Conservation (phyloP, 2,888 invertebrate species). For the Drosophila helvetica region DNA sequence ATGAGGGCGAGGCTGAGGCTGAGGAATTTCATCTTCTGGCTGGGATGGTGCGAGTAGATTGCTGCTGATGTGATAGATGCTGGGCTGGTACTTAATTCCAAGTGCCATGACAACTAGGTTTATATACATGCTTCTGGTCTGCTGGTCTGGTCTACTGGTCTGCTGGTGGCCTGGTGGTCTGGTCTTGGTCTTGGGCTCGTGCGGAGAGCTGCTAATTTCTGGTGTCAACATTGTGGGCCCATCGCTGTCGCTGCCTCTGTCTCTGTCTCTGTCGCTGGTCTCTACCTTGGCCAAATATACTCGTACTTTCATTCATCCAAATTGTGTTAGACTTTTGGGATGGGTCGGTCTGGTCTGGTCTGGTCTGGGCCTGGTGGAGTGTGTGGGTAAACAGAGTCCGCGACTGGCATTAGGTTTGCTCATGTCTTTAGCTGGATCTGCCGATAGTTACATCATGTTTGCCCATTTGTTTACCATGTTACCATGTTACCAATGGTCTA, state of each 20-base stretch:
- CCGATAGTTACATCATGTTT: slow-evolving; percentile 71
- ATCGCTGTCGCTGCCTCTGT: slow-evolving; percentile 17
- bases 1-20: slow-evolving; percentile 46
- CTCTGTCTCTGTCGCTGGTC: neutral
- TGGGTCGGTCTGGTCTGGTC: slow-evolving; percentile 21
- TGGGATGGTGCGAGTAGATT: neutral
- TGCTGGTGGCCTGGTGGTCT: slow-evolving; percentile 20
- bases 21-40: slow-evolving; percentile 50
- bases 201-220: slow-evolving; percentile 66
- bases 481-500: slow-evolving; percentile 18
- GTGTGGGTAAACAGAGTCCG: slow-evolving; percentile 6
- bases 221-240: slow-evolving; percentile 49
- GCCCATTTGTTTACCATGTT: slow-evolving; percentile 51
- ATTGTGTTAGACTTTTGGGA: slow-evolving; percentile 39
- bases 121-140: slow-evolving; percentile 45
- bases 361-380: neutral
- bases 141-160: neutral
- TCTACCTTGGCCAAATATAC: slow-evolving; percentile 44
- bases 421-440: slow-evolving; percentile 57
- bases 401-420: slow-evolving; percentile 51
- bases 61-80: slow-evolving; percentile 11
- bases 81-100: slow-evolving; percentile 55
- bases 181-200: slow-evolving; percentile 49
- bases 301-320: slow-evolving; percentile 72
- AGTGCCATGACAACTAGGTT: slow-evolving; percentile 47